These are phyloP conservation scores for Ligdia adustata DNA, from an alignment of 2,888 invertebrate genomes.

Conservation along the genomic window DNA sequence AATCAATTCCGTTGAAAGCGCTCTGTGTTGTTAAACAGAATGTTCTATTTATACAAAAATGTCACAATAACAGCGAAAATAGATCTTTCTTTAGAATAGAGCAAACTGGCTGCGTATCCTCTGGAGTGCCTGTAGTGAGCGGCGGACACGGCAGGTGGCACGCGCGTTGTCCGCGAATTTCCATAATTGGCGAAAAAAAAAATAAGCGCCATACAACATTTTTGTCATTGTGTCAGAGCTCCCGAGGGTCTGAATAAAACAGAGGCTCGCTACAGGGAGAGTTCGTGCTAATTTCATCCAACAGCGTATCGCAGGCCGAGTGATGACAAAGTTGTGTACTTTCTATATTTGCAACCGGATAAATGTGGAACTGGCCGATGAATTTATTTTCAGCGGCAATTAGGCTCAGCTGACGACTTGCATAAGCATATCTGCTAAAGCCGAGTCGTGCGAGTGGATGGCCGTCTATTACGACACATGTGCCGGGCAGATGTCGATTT, in stretches of 20 bases:
- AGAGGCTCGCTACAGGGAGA: constrained; percentile 63
- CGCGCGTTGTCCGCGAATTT: constrained; percentile 61
- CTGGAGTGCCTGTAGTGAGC: constrained; percentile 31
- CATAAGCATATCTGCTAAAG: constrained; percentile 32
- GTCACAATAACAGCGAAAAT: constrained; percentile 57
- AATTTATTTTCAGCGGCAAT: constrained; percentile 25
- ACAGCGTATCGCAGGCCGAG: constrained; percentile 58
- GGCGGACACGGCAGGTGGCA: constrained; percentile 60
- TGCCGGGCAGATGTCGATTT: constrained; percentile 58
- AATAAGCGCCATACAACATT: constrained; percentile 68
- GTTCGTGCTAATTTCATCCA: constrained; percentile 67
- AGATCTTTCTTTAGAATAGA: constrained; percentile 61
- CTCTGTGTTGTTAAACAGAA: constrained; percentile 10
- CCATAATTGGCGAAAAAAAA: constrained; percentile 72
- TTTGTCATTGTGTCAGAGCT: constrained; percentile 70
- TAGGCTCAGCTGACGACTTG: constrained; percentile 18
- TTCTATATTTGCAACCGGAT: constrained; percentile 27
- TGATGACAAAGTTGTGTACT: constrained; percentile 52
- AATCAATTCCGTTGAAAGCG: constrained; percentile 24
- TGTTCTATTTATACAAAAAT: constrained; percentile 15
- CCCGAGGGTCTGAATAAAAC: constrained; percentile 76
- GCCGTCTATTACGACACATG: constrained; percentile 50
- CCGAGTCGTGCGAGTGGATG: constrained; percentile 47
- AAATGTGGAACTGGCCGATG: constrained; percentile 27
- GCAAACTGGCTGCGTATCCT: constrained; percentile 47